phyloP scores from a whole-genome alignment of 2,888 invertebrate species.

The Sthenelais limicola region DNA sequence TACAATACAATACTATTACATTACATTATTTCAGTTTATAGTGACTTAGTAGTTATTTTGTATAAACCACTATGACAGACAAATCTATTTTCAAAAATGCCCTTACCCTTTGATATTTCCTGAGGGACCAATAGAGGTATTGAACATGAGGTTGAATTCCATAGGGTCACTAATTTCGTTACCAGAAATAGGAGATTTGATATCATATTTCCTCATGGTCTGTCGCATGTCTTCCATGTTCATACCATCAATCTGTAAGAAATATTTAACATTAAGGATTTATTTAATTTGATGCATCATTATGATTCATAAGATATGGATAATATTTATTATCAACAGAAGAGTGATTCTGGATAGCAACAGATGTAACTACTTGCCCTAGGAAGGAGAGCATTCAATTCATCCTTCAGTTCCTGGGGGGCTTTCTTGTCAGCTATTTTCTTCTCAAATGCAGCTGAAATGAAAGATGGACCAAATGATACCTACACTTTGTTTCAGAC shows the following conservation, averaged over 20 bases:
- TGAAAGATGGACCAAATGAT: too few species aligned
- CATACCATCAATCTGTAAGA: conserved; percentile 85
- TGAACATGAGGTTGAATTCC: conserved; percentile 99
- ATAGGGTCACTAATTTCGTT: conserved; percentile 95
- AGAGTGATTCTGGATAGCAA: not conserved
- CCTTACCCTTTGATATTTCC: conserved; percentile 88
- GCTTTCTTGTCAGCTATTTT: conserved; percentile 84
- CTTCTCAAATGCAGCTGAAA: conserved; percentile 86
- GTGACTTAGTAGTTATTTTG: not conserved
- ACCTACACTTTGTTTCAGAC: too few species aligned
- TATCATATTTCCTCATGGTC: conserved; percentile 87
- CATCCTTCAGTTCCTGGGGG: conserved; percentile 79
- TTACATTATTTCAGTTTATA: not conserved
- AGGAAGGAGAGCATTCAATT: conserved; percentile 83
- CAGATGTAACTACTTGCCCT: not conserved
- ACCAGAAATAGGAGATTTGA: conserved; percentile 95
- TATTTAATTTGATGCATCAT: too few species aligned
- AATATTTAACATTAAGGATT: too few species aligned
- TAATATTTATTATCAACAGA: too few species aligned
- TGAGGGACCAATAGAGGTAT: conserved; percentile 96
- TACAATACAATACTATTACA: not conserved
- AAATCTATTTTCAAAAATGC: not conserved
- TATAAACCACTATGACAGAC: not conserved
- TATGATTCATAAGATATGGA: too few species aligned
- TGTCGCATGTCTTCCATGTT: conserved; percentile 89